Percentiles rank a stretch among this genome's conserved stretches.
Conservation (phyloP, 2,797 vertebrate genomes). For the Acanthornis magna region DNA sequence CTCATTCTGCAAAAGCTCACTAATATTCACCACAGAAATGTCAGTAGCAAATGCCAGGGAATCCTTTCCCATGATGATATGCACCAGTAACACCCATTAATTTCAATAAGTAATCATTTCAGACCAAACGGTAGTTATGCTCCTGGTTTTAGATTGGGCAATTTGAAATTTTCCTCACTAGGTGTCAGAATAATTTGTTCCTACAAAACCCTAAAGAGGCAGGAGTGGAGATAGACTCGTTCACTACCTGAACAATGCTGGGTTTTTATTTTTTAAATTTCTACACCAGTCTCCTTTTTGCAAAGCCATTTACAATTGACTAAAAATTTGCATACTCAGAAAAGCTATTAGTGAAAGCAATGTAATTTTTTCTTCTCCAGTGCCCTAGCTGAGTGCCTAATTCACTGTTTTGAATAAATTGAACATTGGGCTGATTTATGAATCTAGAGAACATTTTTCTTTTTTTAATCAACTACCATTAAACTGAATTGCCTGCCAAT, state of each 20-base stretch:
- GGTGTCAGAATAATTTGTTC: slow-evolving; percentile 24
- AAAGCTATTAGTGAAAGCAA: slow-evolving; percentile 13
- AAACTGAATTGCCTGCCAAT: background rate
- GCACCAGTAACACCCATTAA: background rate
- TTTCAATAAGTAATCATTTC: background rate
- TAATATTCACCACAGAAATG: background rate
- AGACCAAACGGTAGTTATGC: background rate
- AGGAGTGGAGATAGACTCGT: background rate
- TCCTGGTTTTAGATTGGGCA: background rate
- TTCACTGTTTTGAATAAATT: slow-evolving; percentile 17
- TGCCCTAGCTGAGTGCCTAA: background rate
- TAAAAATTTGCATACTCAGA: slow-evolving; percentile 12
- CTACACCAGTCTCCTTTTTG: background rate
- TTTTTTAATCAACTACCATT: background rate
- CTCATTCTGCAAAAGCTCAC: background rate
- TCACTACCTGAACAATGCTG: background rate
- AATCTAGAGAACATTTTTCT: background rate
- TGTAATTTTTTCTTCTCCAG: background rate
- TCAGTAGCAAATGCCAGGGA: background rate
- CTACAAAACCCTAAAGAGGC: background rate
- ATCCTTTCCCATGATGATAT: background rate
- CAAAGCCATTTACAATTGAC: background rate
- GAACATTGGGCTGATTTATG: background rate
- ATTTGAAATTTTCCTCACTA: slow-evolving; percentile 17
- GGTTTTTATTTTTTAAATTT: background rate